Evolutionary conservation across 2,888 invertebrate genomes (phyloP).

Genomic region (Caenorhabditis imperialis): DNA sequence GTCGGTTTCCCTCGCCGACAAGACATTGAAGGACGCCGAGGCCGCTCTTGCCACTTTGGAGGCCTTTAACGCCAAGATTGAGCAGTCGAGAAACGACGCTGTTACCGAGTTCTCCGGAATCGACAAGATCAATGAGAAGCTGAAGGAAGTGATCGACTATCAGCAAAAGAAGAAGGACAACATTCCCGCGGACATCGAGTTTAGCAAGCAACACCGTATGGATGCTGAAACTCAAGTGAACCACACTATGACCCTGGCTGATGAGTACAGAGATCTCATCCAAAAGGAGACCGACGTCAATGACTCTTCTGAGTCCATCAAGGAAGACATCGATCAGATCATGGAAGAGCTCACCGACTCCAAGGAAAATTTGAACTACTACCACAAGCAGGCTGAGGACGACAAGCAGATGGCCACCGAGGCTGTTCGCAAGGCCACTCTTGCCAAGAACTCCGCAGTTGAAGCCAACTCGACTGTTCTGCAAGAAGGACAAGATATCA

Average conservation of each 20-base stretch:
- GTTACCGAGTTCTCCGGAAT: conserved; percentile 86
- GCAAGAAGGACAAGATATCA: conserved; percentile 61
- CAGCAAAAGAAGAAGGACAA: conserved; percentile 16
- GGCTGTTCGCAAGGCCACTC: conserved; percentile 65
- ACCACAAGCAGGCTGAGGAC: conserved; percentile 64
- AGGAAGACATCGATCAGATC: conserved; percentile 58
- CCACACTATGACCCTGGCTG: conserved; percentile 3
- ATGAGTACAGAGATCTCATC: conserved; percentile 29
- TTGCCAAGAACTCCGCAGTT: conserved; percentile 66
- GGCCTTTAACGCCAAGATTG: conserved; percentile 89
- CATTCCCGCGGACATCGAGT: conserved; percentile 25
- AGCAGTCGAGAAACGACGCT: conserved; percentile 88
- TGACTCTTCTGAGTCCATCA: conserved; percentile 56
- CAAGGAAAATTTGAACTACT: conserved; percentile 60
- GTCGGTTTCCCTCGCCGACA: conserved; percentile 89
- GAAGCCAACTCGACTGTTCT: conserved; percentile 64
- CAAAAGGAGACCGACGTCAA: conserved; percentile 48
- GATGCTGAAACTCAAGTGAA: conserved; percentile 32
- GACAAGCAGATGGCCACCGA: conserved; percentile 67
- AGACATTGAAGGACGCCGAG: conserved; percentile 86
- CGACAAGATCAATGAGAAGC: conserved; percentile 85
- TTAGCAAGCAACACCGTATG: conserved; percentile 5
- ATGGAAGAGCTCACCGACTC: conserved; percentile 61
- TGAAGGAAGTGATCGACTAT: conserved; percentile 83
- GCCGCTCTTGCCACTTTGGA: conserved; percentile 86